Base-by-base conservation (phyloP, 2,888 invertebrate species). In the Seladonia tumulorum region DNA sequence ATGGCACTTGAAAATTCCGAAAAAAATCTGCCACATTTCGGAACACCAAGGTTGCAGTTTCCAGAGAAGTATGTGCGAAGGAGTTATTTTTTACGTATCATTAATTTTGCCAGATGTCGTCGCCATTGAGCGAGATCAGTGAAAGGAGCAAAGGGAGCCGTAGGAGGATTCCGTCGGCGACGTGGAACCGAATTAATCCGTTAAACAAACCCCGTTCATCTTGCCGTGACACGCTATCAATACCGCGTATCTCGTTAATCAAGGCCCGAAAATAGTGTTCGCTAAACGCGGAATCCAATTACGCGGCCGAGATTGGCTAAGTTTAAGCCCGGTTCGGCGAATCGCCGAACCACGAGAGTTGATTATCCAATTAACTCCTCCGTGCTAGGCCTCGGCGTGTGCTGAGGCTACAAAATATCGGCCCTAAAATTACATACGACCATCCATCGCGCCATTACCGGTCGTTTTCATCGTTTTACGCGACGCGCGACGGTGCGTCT, bases 321-420 rank as follows among this genome's bases (percentile, higher is more conserved):
- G 25, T 57, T 29, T 57, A 57, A 76, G 71, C 22, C 18, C 18
- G 7, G 35, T 39, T 45, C 66, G n/a, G 39, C 42, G 66, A 53
- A 78, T 82, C 78, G 5, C 70, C 53, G 42, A 77, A 57, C 60
- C 60, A 22, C 70, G 16, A 22, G 45, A 39, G 47, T 83, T 83
- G 71, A 85, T 83, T 83, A 80, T 76, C 76, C 76, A 80, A 79
- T 83, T 80, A 85, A 79, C 72, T 53, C 25, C n/a, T 60, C 14
- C 22, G 39, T 10, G 39, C 18, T 63, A 63, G 60, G 7, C 29
- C 60, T 5, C 60, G 35, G 4, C 10, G 66, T 8, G 47, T 5
- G 14, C 35, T 16, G 42, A 42, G 78, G 74, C 39, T 42, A 70
- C 29, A 53, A 75, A 73, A 76, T 77, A 74, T 66, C 74, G 47